These are phyloP conservation scores for Nicator chloris DNA, from an alignment of 2,113 vertebrate genomes.

Conservation along the genomic window DNA sequence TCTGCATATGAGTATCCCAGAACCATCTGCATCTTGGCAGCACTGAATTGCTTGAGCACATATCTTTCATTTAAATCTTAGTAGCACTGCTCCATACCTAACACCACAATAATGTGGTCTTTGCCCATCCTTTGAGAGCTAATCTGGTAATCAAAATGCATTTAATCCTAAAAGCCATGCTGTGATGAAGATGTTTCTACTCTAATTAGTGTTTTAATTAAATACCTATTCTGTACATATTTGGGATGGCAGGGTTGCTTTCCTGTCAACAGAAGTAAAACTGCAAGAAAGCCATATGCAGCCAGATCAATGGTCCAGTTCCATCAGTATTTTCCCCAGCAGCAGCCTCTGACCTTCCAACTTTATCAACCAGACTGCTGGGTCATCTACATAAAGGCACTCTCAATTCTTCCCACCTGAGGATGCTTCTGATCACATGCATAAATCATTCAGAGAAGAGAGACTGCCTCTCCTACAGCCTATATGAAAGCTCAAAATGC, in stretches of 20 bases:
- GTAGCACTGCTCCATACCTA: not conserved
- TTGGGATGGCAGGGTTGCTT: not conserved
- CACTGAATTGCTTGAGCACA: not conserved
- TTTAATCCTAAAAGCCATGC: not conserved
- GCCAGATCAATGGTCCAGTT: not conserved
- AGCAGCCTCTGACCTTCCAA: not conserved
- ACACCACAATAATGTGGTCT: not conserved
- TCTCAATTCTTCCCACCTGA: not conserved
- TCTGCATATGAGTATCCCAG: not conserved
- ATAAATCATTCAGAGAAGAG: not conserved
- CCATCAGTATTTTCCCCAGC: not conserved
- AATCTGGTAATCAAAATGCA: not conserved
- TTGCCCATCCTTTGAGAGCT: not conserved
- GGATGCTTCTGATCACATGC: not conserved
- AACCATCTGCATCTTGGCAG: not conserved
- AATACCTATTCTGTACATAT: not conserved
- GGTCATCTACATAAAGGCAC: not conserved
- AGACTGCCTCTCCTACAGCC: not conserved
- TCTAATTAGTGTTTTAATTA: not conserved
- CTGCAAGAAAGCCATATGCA: not conserved
- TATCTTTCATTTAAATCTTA: not conserved
- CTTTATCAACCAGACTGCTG: not conserved
- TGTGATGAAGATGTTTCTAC: not conserved
- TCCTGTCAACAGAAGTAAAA: not conserved
- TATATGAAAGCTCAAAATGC: not conserved